Percentiles rank a stretch among this genome's conserved stretches.
These are phyloP conservation scores for Pelecanoides urinatrix DNA, from an alignment of 2,113 vertebrate genomes.

Conservation along the genomic window DNA sequence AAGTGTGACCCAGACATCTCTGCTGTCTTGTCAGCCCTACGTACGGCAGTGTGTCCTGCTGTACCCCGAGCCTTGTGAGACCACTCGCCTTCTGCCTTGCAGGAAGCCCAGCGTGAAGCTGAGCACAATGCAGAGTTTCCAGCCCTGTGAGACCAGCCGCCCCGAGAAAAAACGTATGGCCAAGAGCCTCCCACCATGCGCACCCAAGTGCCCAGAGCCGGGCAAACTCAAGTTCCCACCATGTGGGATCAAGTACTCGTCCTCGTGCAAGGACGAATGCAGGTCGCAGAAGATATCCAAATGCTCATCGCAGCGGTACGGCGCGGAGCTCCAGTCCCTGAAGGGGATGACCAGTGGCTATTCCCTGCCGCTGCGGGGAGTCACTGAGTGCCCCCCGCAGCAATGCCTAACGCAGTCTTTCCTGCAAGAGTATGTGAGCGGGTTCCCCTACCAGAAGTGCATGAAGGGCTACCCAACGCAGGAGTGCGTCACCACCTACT, in stretches of 20 bases:
- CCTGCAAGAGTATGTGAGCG: neutral
- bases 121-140: neutral
- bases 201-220: neutral
- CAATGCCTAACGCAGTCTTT: fast-evolving
- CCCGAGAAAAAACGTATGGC: fast-evolving
- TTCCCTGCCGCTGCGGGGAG: neutral
- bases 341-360: neutral
- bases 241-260: neutral
- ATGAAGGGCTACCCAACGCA: constrained; percentile 17
- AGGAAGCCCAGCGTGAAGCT: neutral
- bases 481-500: neutral
- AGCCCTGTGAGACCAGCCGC: fast-evolving
- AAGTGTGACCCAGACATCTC: fast-evolving
- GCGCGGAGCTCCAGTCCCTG: fast-evolving
- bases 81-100: neutral
- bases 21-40: neutral
- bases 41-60: neutral
- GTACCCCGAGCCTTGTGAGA: neutral
- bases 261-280: neutral
- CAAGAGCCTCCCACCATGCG: neutral
- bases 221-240: constrained; percentile 16
- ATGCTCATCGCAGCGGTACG: fast-evolving
- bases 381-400: constrained; percentile 29
- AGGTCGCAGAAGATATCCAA: neutral
- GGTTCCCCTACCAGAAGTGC: neutral